Conservation (phyloP, 2,888 invertebrate species). For the Germaria angustata region DNA sequence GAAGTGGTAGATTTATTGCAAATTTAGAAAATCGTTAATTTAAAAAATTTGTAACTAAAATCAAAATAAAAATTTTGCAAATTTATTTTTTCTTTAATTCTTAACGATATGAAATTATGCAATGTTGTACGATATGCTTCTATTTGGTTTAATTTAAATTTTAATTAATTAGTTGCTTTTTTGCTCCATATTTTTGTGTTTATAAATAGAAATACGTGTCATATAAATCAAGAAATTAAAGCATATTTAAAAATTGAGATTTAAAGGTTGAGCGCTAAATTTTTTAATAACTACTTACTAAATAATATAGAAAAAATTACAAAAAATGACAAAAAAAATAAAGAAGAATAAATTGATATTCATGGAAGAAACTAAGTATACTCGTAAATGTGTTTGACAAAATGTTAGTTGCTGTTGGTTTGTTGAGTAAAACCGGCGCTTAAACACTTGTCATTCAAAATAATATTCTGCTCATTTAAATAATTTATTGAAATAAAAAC, state of each 20-base stretch:
- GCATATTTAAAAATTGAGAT: constrained; percentile 8
- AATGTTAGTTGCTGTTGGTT: neutral
- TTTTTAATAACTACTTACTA: neutral
- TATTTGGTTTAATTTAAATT: constrained; percentile 2
- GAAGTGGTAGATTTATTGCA: too few relatives aligned
- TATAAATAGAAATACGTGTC: constrained; percentile 9
- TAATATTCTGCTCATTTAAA: neutral
- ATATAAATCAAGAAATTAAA: constrained; percentile 9
- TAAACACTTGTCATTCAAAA: neutral
- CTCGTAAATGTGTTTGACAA: neutral
- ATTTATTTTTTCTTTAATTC: too few relatives aligned
- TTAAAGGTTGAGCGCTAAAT: constrained; percentile 12
- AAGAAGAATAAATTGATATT: constrained; percentile 36
- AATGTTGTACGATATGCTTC: too few relatives aligned
- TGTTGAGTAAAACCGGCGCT: constrained; percentile 2
- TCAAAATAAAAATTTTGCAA: neutral
- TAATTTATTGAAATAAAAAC: neutral
- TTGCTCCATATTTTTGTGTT: neutral
- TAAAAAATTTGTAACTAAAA: too few relatives aligned
- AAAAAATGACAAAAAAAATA: neutral
- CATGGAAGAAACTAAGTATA: constrained; percentile 21
- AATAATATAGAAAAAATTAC: neutral
- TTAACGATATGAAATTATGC: neutral
- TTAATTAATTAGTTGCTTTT: neutral
- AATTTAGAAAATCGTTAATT: too few relatives aligned